Percentiles rank a stretch among this genome's conserved stretches.
phyloP scores from a whole-genome alignment of 2,888 invertebrate genomes.

The Drosophila neoperkinsi region DNA sequence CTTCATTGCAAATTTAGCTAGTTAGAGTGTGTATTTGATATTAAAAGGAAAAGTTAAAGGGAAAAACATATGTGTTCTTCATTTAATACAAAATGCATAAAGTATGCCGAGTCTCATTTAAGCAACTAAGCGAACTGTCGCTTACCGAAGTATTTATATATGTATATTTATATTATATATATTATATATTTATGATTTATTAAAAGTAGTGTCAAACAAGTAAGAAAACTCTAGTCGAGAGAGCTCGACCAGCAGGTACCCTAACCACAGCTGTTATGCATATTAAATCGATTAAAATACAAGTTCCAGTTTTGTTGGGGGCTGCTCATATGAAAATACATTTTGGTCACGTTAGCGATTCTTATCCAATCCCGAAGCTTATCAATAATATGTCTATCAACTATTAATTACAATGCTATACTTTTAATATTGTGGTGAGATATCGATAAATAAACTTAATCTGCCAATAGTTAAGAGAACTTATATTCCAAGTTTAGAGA shows the following conservation, averaged over 20 bases:
- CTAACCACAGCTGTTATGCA: not conserved
- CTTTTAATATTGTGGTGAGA: no score
- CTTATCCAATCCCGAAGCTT: not conserved
- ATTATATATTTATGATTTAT: conserved; percentile 10
- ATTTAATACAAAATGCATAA: not conserved
- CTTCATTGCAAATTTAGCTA: conserved; percentile 16
- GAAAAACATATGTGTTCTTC: not conserved
- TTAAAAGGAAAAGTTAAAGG: not conserved
- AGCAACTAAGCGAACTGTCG: not conserved
- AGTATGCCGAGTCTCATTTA: not conserved
- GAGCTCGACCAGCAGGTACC: not conserved
- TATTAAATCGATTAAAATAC: not conserved
- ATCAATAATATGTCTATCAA: not conserved
- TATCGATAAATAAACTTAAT: not conserved
- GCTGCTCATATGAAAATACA: not conserved
- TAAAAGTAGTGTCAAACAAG: not conserved
- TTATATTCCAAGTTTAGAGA: not conserved
- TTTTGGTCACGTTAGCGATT: not conserved
- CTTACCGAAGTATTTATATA: not conserved
- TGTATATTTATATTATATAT: conserved; percentile 5
- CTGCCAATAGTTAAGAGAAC: not conserved
- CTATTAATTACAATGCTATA: not conserved
- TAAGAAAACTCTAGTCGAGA: not conserved
- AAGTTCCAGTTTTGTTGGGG: not conserved
- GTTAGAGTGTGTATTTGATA: conserved; percentile 6